phyloP scores from a whole-genome alignment of 2,888 invertebrate species.

The Pollenia griseotomentosa region DNA sequence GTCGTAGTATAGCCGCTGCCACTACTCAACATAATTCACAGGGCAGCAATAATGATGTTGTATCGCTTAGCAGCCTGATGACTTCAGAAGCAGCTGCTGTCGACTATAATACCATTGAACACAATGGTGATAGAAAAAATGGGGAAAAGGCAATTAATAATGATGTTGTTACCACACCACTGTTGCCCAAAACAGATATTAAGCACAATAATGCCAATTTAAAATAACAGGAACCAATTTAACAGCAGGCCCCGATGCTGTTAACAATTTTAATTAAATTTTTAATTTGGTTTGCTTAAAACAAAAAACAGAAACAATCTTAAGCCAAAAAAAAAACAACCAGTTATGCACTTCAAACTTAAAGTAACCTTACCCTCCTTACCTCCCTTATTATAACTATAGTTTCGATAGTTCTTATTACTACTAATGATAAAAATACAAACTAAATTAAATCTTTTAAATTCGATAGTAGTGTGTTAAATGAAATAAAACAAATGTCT shows the following conservation, averaged over 20 bases:
- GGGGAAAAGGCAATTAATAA: slow-evolving; percentile 76
- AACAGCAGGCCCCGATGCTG: slow-evolving; percentile 70
- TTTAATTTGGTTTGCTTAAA: slow-evolving; percentile 48
- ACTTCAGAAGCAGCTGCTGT: slow-evolving; percentile 78
- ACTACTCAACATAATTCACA: slow-evolving; percentile 75
- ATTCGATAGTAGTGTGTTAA: slow-evolving; percentile 28
- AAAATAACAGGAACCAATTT: slow-evolving; percentile 76
- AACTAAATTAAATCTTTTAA: slow-evolving; percentile 14
- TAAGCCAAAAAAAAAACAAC: slow-evolving; percentile 44
- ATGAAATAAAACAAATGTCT: slow-evolving; percentile 31
- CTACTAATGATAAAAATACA: slow-evolving; percentile 1
- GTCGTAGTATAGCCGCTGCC: slow-evolving; percentile 75
- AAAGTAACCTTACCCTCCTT: slow-evolving; percentile 55
- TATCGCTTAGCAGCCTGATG: slow-evolving; percentile 80
- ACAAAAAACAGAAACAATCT: slow-evolving; percentile 23
- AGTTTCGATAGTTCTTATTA: slow-evolving; percentile 35
- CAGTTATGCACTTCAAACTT: slow-evolving; percentile 71
- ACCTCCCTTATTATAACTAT: slow-evolving; percentile 24
- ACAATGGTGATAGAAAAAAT: slow-evolving; percentile 76
- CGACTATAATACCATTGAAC: slow-evolving; percentile 72
- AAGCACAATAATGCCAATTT: slow-evolving; percentile 67
- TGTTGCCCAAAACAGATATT: slow-evolving; percentile 77
- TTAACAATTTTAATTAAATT: slow-evolving; percentile 62
- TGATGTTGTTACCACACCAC: slow-evolving; percentile 77
- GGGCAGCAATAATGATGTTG: slow-evolving; percentile 78